Evolutionary conservation across 2,888 invertebrate genomes (phyloP), one percentile per base, ranked within the genome.

Genomic region (Steromphala cineraria): DNA sequence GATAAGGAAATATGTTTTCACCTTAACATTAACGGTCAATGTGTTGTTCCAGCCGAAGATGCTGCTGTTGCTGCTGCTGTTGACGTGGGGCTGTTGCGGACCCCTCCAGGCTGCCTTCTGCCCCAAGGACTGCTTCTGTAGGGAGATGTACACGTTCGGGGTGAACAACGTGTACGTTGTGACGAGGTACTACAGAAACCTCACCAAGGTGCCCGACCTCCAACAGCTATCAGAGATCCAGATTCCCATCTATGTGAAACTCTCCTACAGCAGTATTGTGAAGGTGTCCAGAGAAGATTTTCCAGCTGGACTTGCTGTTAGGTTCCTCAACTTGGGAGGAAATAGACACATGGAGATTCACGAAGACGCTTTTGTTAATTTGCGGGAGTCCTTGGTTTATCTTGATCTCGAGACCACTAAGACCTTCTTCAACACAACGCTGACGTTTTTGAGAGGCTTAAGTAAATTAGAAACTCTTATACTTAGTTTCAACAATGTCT

Each of bases 401-500:
- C 75, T 75, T 2, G n/a, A 40, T 15, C 75, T 75, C 5, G 75
- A 75, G 52, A 24, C 15, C 4, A 21, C 75, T 19, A 52, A 52
- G 21, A 46, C 53, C 8, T 75, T 75, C 52, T 75, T 75, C 13
- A 75, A 75, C 24, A 52, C 19, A 7, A 52, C 75, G 2, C 75
- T 75, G 17, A 53, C 75, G 1, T 75, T 75, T 21, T n/a, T 75
- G 19, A 75, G 52, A 24, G 75, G 52, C 19, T 52, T 75, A 5
- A 7, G 15, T 21, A 40, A 24, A 21, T 24, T 75, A 24, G 24
- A 75, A 24, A 21, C 40, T 46, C 52, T 75, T 15, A 52, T 52
- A 53, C 75, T 75, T 8, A 75, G 75, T 52, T 75, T 46, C 52
- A 75, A 75, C 52, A 75, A 75, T 52, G 52, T 28, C 28, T 62